Percentiles rank a stretch among this genome's conserved stretches.
These are phyloP conservation scores for Symphodus melops DNA, from an alignment of 2,113 vertebrate species.

Conservation along the genomic window DNA sequence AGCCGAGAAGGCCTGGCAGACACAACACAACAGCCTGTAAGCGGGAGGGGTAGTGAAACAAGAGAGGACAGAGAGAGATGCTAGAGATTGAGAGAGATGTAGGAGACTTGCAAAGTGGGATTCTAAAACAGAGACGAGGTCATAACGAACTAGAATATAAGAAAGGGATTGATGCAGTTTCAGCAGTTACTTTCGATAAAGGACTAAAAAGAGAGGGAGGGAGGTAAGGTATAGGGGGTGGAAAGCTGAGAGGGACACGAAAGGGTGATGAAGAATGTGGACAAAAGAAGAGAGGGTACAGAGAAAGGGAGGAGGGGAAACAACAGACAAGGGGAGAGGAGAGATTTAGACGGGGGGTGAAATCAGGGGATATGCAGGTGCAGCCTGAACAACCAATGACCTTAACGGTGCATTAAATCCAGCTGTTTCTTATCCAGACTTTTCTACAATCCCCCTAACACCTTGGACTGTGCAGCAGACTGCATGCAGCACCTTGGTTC, in stretches of 20 bases:
- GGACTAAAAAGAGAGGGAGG: slow-evolving; percentile 4
- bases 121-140: neutral
- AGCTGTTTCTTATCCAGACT: slow-evolving; percentile 81
- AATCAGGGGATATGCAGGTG: slow-evolving; percentile 79
- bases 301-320: slow-evolving; percentile 34
- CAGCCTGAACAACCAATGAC: slow-evolving; percentile 79
- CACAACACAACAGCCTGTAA: slow-evolving; percentile 78
- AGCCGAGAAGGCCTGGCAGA: slow-evolving; percentile 78
- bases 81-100: neutral
- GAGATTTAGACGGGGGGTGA: slow-evolving; percentile 42
- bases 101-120: neutral
- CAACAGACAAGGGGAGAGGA: slow-evolving; percentile 43
- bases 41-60: slow-evolving; percentile 53
- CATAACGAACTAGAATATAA: neutral
- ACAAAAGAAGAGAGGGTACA: slow-evolving; percentile 58
- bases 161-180: neutral
- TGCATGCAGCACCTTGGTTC: slow-evolving; percentile 49
- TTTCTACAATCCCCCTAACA: slow-evolving; percentile 68
- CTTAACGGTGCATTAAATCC: slow-evolving; percentile 83
- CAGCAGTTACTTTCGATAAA: slow-evolving; percentile 9
- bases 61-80: slow-evolving; percentile 18
- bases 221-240: slow-evolving; percentile 6
- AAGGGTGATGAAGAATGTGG: slow-evolving; percentile 36
- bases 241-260: slow-evolving; percentile 53
- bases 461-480: slow-evolving; percentile 50